These are phyloP conservation scores for Paracanthobrama guichenoti DNA, from an alignment of 2,113 vertebrate genomes.

Conservation along the genomic window DNA sequence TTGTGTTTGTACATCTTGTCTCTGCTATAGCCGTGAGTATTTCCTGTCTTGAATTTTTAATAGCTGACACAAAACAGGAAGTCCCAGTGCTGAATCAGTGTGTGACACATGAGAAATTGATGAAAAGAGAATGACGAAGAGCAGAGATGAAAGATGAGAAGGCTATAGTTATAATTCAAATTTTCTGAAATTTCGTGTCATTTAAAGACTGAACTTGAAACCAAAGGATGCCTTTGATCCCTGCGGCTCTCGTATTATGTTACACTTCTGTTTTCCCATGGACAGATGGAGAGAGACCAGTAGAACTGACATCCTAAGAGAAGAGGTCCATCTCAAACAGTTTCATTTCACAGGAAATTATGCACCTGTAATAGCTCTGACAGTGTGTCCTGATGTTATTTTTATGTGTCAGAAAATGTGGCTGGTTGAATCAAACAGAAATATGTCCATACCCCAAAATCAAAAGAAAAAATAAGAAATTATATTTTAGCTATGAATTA, in stretches of 20 bases:
- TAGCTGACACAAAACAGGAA: constrained; percentile 38
- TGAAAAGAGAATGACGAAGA: constrained; percentile 36
- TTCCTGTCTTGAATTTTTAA: constrained; percentile 24
- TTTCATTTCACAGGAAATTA: constrained; percentile 31
- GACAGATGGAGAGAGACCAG: constrained; percentile 1
- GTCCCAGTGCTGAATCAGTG: background rate
- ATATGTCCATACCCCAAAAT: background rate
- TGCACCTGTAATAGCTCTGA: constrained; percentile 7
- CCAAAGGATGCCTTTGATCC: constrained; percentile 31
- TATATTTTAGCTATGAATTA: background rate
- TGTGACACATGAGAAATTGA: constrained; percentile 21
- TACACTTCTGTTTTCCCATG: background rate
- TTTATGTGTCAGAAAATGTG: background rate
- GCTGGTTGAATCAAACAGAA: background rate
- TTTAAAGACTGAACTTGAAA: constrained; percentile 14
- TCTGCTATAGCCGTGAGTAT: constrained; percentile 28
- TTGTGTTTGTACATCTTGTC: constrained; percentile 7
- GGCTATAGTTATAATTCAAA: constrained; percentile 4
- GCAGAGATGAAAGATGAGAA: background rate
- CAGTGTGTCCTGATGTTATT: constrained; percentile 25
- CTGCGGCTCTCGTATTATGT: background rate
- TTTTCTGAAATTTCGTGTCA: constrained; percentile 22
- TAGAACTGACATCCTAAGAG: background rate
- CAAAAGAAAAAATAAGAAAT: background rate
- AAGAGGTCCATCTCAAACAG: background rate